A percentile compares a stretch with the other conserved stretches of the same genome.
Conservation (phyloP, 2,113 vertebrate species). For the Pelecanus crispus region DNA sequence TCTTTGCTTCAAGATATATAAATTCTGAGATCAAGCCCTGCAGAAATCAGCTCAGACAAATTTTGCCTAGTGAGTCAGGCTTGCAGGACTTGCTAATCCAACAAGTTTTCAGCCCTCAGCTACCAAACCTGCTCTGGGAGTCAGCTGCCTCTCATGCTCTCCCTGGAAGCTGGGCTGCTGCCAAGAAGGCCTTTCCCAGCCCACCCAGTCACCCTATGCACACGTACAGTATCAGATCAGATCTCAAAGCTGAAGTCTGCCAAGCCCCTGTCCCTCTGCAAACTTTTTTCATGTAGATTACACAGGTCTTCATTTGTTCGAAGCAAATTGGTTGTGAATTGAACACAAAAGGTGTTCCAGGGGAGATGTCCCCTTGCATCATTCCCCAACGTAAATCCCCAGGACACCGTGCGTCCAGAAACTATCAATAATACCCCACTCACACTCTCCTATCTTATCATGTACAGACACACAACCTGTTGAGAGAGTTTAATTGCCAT, state of each 20-base stretch:
- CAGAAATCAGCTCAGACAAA: neutral
- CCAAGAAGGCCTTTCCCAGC: neutral
- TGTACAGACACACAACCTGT: neutral
- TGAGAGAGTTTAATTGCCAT: neutral
- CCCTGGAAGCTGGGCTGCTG: neutral
- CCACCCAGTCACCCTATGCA: neutral
- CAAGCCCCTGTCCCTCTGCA: neutral
- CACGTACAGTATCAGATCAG: rapidly evolving
- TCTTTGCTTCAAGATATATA: neutral
- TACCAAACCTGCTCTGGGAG: neutral
- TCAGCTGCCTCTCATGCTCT: neutral
- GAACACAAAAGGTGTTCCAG: neutral
- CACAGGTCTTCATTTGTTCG: neutral
- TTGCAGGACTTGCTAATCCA: neutral
- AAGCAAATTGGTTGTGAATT: neutral
- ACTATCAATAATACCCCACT: neutral
- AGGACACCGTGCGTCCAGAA: neutral
- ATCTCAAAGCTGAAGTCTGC: neutral
- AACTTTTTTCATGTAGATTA: conserved; percentile 32
- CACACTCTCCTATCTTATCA: neutral
- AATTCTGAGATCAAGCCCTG: neutral
- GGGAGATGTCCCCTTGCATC: neutral
- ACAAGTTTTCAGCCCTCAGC: neutral
- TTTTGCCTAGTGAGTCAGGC: neutral
- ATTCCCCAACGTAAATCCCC: neutral